Base-by-base conservation (phyloP, 53 echinoderm and acorn worm genomes). In the Zoroaster sp. region DNA sequence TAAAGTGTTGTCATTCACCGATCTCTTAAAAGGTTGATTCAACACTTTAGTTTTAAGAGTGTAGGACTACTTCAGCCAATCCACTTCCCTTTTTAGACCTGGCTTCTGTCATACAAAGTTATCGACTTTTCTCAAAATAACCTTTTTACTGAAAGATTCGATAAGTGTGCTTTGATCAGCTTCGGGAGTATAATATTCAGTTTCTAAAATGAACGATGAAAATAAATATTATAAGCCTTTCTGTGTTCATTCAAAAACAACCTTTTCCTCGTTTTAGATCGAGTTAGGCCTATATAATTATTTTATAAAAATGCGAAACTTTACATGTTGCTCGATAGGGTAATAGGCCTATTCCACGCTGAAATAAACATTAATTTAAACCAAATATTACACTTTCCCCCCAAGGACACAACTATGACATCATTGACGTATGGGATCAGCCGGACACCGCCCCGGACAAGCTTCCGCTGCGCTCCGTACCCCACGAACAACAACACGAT, bases 401-500 rank as follows among this genome's bases (percentile, higher is more conserved):
- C 39, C 14, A 15, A 52, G 36, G 55, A 78, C 36, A 35, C 23
- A 54, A 53, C 35, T 78, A 78, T 21, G 78, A 78, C 78, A 78
- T 78, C 37, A 36, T 78, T 32, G 78, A 78, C 39, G 53, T 78
- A 11, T 78, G 78, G 78, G 78, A 78, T 35, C 34, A 37, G 35
- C 21, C 78, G 11, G 17, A 51, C 17, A 32, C 18, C 49, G 33
- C 51, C 9, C n/a, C 55, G 20, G 37, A n/a, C 53, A 95, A 91
- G 52, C 89, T 91, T 35, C 79, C 91, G 31, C 30, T 87, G 28
- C 69, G 89, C 28, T 46, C 81, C 30, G 32, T 45, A 30, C 59
- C 91, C 23, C 89, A 89, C 55, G 73, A 83, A 4, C 45, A 73
- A 40, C 54, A 80, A 34, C 91, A 86, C 37, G 91, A 91, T 21